A percentile compares a stretch with the other conserved stretches of the same genome.
Conservation (phyloP, 2,797 vertebrate species). For the Crenichthys baileyi region DNA sequence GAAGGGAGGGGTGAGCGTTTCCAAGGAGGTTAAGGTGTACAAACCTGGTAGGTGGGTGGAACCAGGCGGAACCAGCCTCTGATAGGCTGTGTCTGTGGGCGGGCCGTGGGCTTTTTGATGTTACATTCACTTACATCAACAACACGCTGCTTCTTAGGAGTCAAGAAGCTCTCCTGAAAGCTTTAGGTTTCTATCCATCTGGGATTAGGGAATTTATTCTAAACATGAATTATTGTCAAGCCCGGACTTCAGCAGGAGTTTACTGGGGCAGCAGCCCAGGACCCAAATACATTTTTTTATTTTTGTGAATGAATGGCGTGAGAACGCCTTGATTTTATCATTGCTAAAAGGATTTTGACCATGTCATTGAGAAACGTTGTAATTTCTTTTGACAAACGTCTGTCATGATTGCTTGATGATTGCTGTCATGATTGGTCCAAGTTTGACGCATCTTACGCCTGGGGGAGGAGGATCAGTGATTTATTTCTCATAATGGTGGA, state of each 20-base stretch:
- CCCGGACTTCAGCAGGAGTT: not conserved
- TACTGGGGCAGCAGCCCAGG: not conserved
- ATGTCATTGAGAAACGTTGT: not conserved
- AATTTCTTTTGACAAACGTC: not conserved
- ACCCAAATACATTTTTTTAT: not conserved
- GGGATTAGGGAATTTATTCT: too few relatives aligned
- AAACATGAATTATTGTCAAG: not conserved
- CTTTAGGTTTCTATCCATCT: too few relatives aligned
- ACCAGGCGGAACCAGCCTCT: too few relatives aligned
- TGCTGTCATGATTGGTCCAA: slow-evolving; percentile 1
- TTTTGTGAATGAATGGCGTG: too few relatives aligned
- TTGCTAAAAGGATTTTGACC: not conserved
- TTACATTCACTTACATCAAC: too few relatives aligned
- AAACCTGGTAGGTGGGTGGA: too few relatives aligned
- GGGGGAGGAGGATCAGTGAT: not conserved
- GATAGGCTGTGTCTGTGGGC: too few relatives aligned
- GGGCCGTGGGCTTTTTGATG: too few relatives aligned
- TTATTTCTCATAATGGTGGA: not conserved
- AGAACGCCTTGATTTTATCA: not conserved
- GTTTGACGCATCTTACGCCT: not conserved
- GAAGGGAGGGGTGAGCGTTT: too few relatives aligned
- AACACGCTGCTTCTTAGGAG: too few relatives aligned
- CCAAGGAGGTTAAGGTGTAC: too few relatives aligned
- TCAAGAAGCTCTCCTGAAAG: too few relatives aligned
- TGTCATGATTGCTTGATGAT: not conserved